A percentile compares a stretch with the other conserved stretches of the same genome.
Conservation (phyloP, 2,888 invertebrate species). For the Drosophila paranaensis region DNA sequence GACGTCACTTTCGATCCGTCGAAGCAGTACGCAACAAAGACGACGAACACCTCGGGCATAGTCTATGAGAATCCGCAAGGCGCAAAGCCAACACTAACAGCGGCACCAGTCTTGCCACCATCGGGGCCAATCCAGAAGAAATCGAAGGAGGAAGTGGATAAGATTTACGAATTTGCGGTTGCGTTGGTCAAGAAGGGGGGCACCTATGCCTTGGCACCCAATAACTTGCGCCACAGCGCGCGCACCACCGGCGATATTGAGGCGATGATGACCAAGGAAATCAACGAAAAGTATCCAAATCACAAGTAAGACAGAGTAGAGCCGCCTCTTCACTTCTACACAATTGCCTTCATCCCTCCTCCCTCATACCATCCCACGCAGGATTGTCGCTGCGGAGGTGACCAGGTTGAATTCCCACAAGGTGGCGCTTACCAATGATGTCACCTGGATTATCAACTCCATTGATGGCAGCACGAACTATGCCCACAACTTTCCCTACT, state of each 20-base stretch:
- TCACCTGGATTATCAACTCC: slow-evolving; percentile 68
- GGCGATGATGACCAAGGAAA: slow-evolving; percentile 36
- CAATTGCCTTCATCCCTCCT: background rate
- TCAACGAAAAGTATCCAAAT: slow-evolving; percentile 45
- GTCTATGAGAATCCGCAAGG: slow-evolving; percentile 14
- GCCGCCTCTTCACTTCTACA: background rate
- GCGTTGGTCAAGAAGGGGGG: slow-evolving; percentile 43
- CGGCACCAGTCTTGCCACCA: background rate
- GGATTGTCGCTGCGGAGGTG: slow-evolving; percentile 58
- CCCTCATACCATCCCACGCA: slow-evolving; percentile 2
- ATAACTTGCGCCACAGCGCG: slow-evolving; percentile 18
- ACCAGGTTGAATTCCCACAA: background rate
- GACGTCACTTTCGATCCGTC: slow-evolving; percentile 56
- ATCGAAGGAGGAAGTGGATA: slow-evolving; percentile 16
- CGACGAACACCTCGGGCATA: slow-evolving; percentile 50
- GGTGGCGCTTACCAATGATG: slow-evolving; percentile 44
- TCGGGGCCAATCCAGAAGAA: background rate
- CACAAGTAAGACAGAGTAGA: slow-evolving; percentile 47
- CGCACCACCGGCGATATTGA: slow-evolving; percentile 50
- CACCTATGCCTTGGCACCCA: slow-evolving; percentile 26
- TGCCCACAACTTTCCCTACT: slow-evolving; percentile 67
- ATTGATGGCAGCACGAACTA: slow-evolving; percentile 70
- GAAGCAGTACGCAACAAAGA: slow-evolving; percentile 54
- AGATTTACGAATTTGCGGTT: slow-evolving; percentile 41
- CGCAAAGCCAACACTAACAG: background rate